phyloP scores from a whole-genome alignment of 2,888 invertebrate genomes.

The Hydroisotoma schaefferi region DNA sequence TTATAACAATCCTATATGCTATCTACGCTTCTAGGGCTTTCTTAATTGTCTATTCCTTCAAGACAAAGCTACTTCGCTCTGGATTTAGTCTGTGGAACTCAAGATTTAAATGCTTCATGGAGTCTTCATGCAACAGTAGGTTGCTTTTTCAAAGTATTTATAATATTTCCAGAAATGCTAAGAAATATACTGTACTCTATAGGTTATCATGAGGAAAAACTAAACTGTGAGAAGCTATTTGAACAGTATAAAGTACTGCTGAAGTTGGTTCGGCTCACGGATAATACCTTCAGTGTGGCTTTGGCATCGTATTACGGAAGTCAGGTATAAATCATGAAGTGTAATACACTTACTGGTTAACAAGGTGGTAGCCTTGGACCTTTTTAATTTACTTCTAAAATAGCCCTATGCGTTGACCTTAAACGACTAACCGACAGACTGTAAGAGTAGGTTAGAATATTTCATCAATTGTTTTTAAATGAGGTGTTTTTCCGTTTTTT shows the following conservation, averaged over 20 bases:
- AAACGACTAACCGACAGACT: too few species aligned
- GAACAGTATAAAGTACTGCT: constrained; percentile 30
- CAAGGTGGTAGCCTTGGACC: neutral
- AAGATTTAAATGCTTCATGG: constrained; percentile 25
- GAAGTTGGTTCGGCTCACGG: constrained; percentile 34
- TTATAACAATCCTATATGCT: constrained; percentile 37
- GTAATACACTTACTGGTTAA: neutral
- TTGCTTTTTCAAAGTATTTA: neutral
- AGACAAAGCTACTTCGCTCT: constrained; percentile 33
- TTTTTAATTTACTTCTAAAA: neutral
- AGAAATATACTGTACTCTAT: too few species aligned
- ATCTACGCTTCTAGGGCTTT: constrained; percentile 38
- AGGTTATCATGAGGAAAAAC: constrained; percentile 9
- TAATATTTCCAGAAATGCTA: neutral
- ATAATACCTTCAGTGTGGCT: constrained; percentile 38
- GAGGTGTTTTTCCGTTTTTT: too few species aligned
- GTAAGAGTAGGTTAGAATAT: neutral
- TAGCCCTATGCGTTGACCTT: neutral
- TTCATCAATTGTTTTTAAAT: neutral
- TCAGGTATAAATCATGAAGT: constrained; percentile 26
- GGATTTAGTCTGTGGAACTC: constrained; percentile 40
- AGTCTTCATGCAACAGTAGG: too few species aligned
- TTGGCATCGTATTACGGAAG: constrained; percentile 45
- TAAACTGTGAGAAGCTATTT: constrained; percentile 28
- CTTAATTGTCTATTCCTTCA: constrained; percentile 43